A percentile compares a stretch with the other conserved stretches of the same genome.
Conservation (phyloP, 2,113 vertebrate species). For the Datnioides undecimradiatus region DNA sequence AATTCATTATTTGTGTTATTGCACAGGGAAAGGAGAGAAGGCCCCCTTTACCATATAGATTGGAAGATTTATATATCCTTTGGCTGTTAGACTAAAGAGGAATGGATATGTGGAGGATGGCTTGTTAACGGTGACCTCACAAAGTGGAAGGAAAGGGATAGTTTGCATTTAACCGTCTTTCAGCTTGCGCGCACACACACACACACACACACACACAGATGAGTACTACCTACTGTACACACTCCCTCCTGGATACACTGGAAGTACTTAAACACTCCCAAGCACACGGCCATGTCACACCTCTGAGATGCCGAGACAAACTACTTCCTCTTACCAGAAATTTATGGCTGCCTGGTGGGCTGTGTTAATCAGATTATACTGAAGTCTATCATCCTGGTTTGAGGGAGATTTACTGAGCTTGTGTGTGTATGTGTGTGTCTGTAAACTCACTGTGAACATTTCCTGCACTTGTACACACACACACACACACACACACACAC, state of each 20-base stretch:
- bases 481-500: too few relatives aligned
- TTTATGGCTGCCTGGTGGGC: conserved; percentile 60
- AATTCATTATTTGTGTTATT: conserved; percentile 83
- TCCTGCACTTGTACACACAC: neutral
- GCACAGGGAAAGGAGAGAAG: conserved; percentile 61
- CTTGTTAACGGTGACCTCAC: conserved; percentile 76
- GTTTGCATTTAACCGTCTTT: conserved; percentile 56
- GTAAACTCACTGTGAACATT: conserved; percentile 19
- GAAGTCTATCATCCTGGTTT: conserved; percentile 59
- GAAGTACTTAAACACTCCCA: conserved; percentile 55
- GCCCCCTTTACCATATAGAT: conserved; percentile 68
- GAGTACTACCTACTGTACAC: conserved; percentile 45
- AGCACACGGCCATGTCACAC: conserved; percentile 55
- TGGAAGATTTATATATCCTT: conserved; percentile 75
- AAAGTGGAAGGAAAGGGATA: conserved; percentile 64
- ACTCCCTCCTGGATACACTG: conserved; percentile 54
- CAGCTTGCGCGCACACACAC: conserved; percentile 9
- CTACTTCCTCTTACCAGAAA: conserved; percentile 58
- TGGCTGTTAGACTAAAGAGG: conserved; percentile 52
- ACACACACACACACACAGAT: conserved; percentile 31
- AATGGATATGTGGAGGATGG: conserved; percentile 65
- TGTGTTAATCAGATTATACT: conserved; percentile 73
- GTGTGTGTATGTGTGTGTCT: conserved; percentile 21
- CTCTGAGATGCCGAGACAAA: conserved; percentile 63
- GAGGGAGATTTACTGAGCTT: conserved; percentile 47